phyloP scores from a whole-genome alignment of 2,888 invertebrate genomes.

The Leptothorax acervorum region DNA sequence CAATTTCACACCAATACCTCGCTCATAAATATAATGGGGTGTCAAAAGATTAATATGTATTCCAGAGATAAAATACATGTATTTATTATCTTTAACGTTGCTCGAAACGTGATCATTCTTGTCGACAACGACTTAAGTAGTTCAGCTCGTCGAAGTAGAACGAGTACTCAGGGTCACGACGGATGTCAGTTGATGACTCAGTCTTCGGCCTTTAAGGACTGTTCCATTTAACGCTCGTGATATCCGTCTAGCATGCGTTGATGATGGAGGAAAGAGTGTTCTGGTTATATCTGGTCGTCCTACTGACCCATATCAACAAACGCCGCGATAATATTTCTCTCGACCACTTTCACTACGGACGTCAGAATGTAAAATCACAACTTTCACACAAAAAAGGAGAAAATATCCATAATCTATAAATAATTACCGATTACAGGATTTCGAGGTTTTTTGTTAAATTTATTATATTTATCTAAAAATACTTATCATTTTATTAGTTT shows the following conservation, averaged over 20 bases:
- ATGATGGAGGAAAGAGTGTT: slow-evolving; percentile 54
- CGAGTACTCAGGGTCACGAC: slow-evolving; percentile 30
- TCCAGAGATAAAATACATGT: background rate
- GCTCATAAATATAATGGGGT: background rate
- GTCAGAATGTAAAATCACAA: slow-evolving; percentile 52
- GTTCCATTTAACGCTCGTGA: slow-evolving; percentile 13
- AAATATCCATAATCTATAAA: background rate
- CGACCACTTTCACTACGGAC: slow-evolving; percentile 57
- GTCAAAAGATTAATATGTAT: background rate
- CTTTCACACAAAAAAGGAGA: background rate
- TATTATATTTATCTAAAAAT: background rate
- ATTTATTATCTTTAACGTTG: background rate
- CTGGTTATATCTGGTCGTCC: slow-evolving; percentile 50
- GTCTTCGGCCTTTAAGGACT: slow-evolving; percentile 21
- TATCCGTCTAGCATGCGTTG: background rate
- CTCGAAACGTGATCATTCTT: background rate
- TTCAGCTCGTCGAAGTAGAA: slow-evolving; percentile 17
- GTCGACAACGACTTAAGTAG: slow-evolving; percentile 7
- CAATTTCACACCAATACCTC: background rate
- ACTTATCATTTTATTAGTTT: background rate
- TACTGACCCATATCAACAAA: slow-evolving; percentile 61
- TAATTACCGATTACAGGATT: background rate
- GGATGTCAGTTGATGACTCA: slow-evolving; percentile 36
- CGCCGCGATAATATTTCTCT: slow-evolving; percentile 34
- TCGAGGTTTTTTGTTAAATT: background rate